Base-by-base conservation (phyloP, 2,797 vertebrate species). In the Tadarida brasiliensis region DNA sequence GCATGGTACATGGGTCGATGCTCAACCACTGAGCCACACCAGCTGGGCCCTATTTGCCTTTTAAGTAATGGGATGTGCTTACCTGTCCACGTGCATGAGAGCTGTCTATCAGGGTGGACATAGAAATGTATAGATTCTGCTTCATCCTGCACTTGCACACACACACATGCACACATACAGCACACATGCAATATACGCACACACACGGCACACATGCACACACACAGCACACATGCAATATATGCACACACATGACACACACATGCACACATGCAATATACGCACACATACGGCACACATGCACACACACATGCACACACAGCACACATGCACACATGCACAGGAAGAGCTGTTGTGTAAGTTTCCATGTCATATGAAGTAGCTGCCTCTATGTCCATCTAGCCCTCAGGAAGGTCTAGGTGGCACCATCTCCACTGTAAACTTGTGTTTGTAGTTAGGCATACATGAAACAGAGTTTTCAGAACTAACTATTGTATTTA, bases 221-320 rank as follows among this genome's bases (percentile, higher is more conserved):
- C 22, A 26, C 22, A 5, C 2, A 17, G 26, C 22, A 47, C 17
- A 4, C 0, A 24, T 7, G 1, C 17, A 9, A n/a, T 5, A 4
- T 7, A 6, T 17, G 2, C 0, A 1, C 16, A 4, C 1, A 20
- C 19, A n/a, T n/a, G n/a, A 30, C 12, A 9, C 8, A 26, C 35
- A 71, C 39, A 68, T 24, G 20, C 57, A 59, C 17, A 71, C 22
- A 26, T 8, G 3, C 2, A 17, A n/a, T n/a, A n/a, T n/a, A n/a
- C n/a, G n/a, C n/a, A n/a, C n/a, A n/a, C n/a, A n/a, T n/a, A n/a
- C n/a, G n/a, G 26, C 22, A 47, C 17, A 4, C 0, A 24, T 7
- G 1, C 17, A 9, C 33, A 9, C 1, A n/a, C 8, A 4, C 11
- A 6, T 17, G 2, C 0, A 1, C 16, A 4, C 1, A 20, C 19